Base-by-base conservation (phyloP, 2,797 vertebrate species). In the Myiothlypis coronata region DNA sequence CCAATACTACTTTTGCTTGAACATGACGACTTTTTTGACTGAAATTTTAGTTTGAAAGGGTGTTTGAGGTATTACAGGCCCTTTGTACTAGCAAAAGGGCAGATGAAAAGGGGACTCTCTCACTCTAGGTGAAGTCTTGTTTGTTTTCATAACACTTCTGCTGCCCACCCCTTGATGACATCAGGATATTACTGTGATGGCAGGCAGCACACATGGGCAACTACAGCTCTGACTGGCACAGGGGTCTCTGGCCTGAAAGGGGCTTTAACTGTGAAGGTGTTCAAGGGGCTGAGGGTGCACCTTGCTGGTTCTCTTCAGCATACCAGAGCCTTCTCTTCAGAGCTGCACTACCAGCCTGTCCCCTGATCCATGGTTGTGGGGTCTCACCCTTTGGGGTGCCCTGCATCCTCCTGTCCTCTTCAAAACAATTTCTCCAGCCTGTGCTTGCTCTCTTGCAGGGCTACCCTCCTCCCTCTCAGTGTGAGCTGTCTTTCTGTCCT, bases 391-490 rank as follows among this genome's bases (percentile, higher is more conserved):
- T 37, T 17, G 8, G 28, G 4, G 14, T 23, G 39, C 12, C 17
- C 0, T 9, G 5, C 50, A 27, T 46, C 34, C 18, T 71, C 64
- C 46, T 19, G 24, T 32, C 17, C 24, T 20, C 10, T 28, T 49
- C n/a, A 59, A 20, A 28, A 14, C 44, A 20, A 8, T 34, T 91
- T 85, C 28, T 72, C n/a, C 4, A 4, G 24, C 32, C 71, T 69
- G 28, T 44, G 12, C 18, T 60, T 26, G 2, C 1, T 26, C 12
- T 9, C 2, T 3, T 39, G 30, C 32, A 55, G 7, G 28, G 23
- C 12, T 2, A 2, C 11, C 7, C 21, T 57, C 21, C 12, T 72
- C 1, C 0, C 1, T 1, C 11, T 67, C 35, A 13, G 6, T 41
- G 56, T 30, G 34, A 63, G 15, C 2, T n/a, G 12, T 20, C 24